Evolutionary conservation across 2,797 vertebrate species (phyloP).

Genomic region (Crenuchus spilurus): DNA sequence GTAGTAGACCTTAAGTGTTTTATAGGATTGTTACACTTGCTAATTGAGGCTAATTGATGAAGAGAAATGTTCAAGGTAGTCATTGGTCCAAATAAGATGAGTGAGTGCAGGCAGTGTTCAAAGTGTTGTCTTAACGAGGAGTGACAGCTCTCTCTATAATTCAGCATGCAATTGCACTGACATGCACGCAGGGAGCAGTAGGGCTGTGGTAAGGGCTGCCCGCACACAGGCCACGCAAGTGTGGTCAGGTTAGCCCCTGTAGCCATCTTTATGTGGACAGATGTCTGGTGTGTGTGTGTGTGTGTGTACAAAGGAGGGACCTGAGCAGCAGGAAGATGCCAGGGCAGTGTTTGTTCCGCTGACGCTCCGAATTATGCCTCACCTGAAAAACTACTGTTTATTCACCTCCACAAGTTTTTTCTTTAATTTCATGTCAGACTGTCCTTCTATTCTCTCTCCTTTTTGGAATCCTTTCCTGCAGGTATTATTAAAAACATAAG

Average conservation of each 20-base stretch:
- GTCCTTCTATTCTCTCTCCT: neutral
- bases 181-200: slow-evolving; percentile 8
- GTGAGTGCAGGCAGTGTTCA: slow-evolving; percentile 3
- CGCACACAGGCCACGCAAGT: slow-evolving; percentile 15
- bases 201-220: slow-evolving; percentile 13
- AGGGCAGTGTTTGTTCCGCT: slow-evolving; percentile 44
- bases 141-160: slow-evolving; percentile 57
- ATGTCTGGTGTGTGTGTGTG: slow-evolving; percentile 38
- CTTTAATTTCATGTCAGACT: slow-evolving; percentile 23
- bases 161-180: slow-evolving; percentile 29
- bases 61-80: neutral
- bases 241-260: slow-evolving; percentile 13
- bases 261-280: slow-evolving; percentile 33
- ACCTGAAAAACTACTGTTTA: slow-evolving; percentile 17
- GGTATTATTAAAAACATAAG: slow-evolving; percentile 26
- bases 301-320: slow-evolving; percentile 4
- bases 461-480: slow-evolving; percentile 7
- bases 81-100: neutral
- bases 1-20: neutral
- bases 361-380: slow-evolving; percentile 42
- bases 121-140: slow-evolving; percentile 33
- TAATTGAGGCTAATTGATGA: neutral
- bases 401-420: neutral
- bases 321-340: slow-evolving; percentile 33
- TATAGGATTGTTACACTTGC: neutral